phyloP scores from a whole-genome alignment of 1,140 invertebrate genomes.

The Popillia japonica region DNA sequence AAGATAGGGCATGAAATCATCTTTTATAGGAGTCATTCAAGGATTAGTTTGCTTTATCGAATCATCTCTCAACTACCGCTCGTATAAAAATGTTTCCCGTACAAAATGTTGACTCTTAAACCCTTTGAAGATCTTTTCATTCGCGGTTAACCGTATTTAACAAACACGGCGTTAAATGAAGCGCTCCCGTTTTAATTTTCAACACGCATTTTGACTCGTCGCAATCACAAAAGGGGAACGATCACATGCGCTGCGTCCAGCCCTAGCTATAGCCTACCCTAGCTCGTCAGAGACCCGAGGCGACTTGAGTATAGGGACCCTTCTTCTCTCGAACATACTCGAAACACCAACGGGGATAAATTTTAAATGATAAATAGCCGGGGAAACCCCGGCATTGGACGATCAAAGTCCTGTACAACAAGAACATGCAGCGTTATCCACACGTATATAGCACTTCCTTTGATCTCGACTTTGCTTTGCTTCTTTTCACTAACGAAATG shows the following conservation, averaged over 20 bases:
- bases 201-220: not conserved
- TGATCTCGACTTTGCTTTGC: slow-evolving; percentile 22
- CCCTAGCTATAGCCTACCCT: too few relatives aligned
- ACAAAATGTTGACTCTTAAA: not conserved
- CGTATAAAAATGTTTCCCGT: too few relatives aligned
- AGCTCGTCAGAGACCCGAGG: not conserved
- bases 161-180: slow-evolving; percentile 21
- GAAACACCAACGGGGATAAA: slow-evolving; percentile 14
- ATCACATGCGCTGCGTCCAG: not conserved
- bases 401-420: slow-evolving; percentile 18
- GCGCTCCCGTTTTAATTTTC: not conserved
- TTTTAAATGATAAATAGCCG: slow-evolving; percentile 24
- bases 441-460: slow-evolving; percentile 16
- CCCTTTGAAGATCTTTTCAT: not conserved
- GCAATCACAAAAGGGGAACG: not conserved
- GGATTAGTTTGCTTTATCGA: too few relatives aligned
- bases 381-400: not conserved
- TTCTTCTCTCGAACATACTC: not conserved
- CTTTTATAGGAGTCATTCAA: too few relatives aligned
- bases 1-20: too few relatives aligned
- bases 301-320: not conserved
- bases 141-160: slow-evolving; percentile 4
- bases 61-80: too few relatives aligned
- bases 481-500: not conserved
- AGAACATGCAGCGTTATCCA: not conserved